These are phyloP conservation scores for Protomyctophum bolini DNA, from an alignment of 2,113 vertebrate genomes.

Conservation along the genomic window DNA sequence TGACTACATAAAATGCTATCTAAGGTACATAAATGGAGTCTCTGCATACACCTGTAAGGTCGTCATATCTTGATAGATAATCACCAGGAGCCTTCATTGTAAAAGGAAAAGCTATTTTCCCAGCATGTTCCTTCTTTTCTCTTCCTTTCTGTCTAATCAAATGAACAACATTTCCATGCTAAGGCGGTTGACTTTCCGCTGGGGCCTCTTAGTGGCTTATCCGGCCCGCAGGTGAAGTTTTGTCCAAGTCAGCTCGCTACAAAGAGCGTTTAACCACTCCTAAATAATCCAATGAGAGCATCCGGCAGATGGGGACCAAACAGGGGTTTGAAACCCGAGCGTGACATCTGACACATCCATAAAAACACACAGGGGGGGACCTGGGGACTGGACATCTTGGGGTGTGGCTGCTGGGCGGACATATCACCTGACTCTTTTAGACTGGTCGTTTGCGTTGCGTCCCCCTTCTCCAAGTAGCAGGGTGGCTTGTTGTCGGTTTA, in stretches of 20 bases:
- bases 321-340: slow-evolving; percentile 68
- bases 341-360: slow-evolving; percentile 66
- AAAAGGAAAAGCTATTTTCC: background rate
- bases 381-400: slow-evolving; percentile 49
- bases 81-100: too few relatives aligned
- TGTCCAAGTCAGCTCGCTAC: slow-evolving; percentile 68
- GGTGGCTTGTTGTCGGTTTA: slow-evolving; percentile 28
- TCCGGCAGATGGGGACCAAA: slow-evolving; percentile 70
- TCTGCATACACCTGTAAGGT: too few relatives aligned
- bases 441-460: slow-evolving; percentile 8
- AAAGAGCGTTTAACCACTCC: slow-evolving; percentile 79
- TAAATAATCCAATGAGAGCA: slow-evolving; percentile 80
- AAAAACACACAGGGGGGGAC: slow-evolving; percentile 17
- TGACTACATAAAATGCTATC: too few relatives aligned
- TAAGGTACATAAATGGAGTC: too few relatives aligned
- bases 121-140: background rate
- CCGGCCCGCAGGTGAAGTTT: slow-evolving; percentile 62
- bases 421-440: slow-evolving; percentile 60
- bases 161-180: slow-evolving; percentile 22
- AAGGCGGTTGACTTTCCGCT: slow-evolving; percentile 15
- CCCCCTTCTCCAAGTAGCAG: background rate
- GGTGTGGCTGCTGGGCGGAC: slow-evolving; percentile 51
- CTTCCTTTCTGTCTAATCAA: too few relatives aligned
- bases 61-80: too few relatives aligned
- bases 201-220: slow-evolving; percentile 38